A percentile compares a stretch with the other conserved stretches of the same genome.
phyloP scores from a whole-genome alignment of 2,888 invertebrate species.

The Hipparchia sbordonii region DNA sequence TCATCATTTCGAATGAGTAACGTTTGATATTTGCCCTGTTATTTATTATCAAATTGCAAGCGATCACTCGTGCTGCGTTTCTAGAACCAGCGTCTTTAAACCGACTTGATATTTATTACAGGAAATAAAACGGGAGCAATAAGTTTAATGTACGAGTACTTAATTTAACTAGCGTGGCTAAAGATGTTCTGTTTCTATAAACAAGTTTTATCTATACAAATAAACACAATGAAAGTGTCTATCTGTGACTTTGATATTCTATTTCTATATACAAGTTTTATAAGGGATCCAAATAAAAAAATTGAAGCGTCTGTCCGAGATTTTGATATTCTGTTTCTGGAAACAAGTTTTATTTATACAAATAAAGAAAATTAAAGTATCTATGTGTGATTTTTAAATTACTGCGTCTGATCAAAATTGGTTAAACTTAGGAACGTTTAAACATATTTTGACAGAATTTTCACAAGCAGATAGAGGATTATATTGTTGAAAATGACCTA shows the following conservation, averaged over 20 bases:
- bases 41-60: constrained; percentile 60
- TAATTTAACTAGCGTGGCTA: background rate
- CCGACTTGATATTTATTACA: constrained; percentile 26
- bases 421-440: no score
- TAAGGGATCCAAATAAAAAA: background rate
- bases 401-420: no score
- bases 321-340: constrained; percentile 6
- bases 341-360: background rate
- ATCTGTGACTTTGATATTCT: background rate
- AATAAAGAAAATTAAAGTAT: background rate
- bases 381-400: no score
- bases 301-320: no score
- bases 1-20: constrained; percentile 47
- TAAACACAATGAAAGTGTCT: no score
- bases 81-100: constrained; percentile 26
- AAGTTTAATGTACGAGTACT: background rate
- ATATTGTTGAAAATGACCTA: no score
- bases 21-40: constrained; percentile 64
- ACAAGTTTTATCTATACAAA: background rate
- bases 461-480: no score
- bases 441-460: no score
- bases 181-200: constrained; percentile 12
- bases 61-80: constrained; percentile 37
- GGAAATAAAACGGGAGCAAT: constrained; percentile 15
- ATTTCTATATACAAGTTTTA: constrained; percentile 7